Conservation (phyloP, 2,888 invertebrate species). For the Frankliniella intonsa region DNA sequence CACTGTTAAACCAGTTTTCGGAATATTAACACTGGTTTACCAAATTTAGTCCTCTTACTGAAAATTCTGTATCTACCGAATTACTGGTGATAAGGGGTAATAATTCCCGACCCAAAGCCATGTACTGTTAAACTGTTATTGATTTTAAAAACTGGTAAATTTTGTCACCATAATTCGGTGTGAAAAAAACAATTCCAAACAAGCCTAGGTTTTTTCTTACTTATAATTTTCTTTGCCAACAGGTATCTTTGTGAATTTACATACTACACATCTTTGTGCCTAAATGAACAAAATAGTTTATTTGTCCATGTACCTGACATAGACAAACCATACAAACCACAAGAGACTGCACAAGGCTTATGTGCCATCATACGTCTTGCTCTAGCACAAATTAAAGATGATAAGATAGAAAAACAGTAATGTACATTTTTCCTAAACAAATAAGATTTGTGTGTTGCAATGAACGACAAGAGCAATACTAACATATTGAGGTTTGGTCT, state of each 20-base stretch:
- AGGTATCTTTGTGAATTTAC: conserved; percentile 80
- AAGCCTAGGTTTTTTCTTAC: background rate
- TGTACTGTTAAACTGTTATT: conserved; percentile 30
- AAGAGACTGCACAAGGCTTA: conserved; percentile 56
- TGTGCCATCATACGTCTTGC: conserved; percentile 46
- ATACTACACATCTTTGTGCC: conserved; percentile 69
- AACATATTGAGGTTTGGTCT: too few species aligned
- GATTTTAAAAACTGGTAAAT: background rate
- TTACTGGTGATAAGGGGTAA: too few species aligned
- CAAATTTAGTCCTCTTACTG: too few species aligned
- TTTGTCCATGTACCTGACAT: conserved; percentile 78
- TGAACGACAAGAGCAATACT: too few species aligned
- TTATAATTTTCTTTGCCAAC: conserved; percentile 38
- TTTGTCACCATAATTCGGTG: too few species aligned
- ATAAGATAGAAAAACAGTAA: conserved; percentile 35
- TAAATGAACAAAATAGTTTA: conserved; percentile 56
- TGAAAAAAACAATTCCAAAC: too few species aligned
- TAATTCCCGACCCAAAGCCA: background rate
- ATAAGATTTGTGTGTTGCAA: background rate
- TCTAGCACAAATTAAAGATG: conserved; percentile 39
- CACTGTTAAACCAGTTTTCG: too few species aligned
- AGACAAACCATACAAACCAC: conserved; percentile 54
- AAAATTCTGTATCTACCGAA: too few species aligned
- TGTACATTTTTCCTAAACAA: background rate
- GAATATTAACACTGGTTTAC: too few species aligned